Base-by-base conservation (phyloP, 2,797 vertebrate species). In the Notolepis coatsorum region DNA sequence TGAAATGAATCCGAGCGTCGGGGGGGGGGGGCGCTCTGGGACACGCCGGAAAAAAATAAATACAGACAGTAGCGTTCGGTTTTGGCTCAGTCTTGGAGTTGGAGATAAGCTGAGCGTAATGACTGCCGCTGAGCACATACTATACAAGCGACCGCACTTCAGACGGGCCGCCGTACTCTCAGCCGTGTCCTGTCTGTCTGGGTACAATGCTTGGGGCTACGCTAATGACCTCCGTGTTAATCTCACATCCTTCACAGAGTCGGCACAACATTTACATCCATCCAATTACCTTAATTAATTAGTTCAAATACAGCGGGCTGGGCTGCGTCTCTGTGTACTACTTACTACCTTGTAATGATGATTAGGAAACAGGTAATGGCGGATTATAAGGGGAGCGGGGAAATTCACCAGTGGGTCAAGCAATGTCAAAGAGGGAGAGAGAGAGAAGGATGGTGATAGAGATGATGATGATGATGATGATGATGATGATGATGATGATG, bases 241-340 rank as follows among this genome's bases (percentile, higher is more conserved):
- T 78, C 48, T 65, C 67, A n/a, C n/a, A 73, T 68, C 68, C 82
- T 81, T 84, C 81, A 80, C 53, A 74, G 62, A 7, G 68, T 61
- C 65, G 73, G 46, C 68, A 69, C 49, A 75, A 80, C 79, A 84
- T 86, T 86, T 79, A 79, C 75, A 81, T 78, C 56, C 64, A 66
- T 80, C 69, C 66, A 71, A 80, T 87, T 84, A 86, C 69, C 64
- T 69, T 70, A 85, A 85, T 88, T 81, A 85, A 89, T 85, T 82
- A 87, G 73, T 65, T 65, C 69, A 80, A 82, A 84, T 85, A 78
- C 79, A 84, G 68, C 58, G 45, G 73, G 72, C 60, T 56, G 61
- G 68, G 77, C 81, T 84, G 76, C 80, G 83, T 85, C 73, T 65
- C 73, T 73, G 62, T 20, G 13, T 68, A 68, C 57, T 73, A 81